Conservation (phyloP, 2,888 invertebrate species). For the Oligia latruncula region DNA sequence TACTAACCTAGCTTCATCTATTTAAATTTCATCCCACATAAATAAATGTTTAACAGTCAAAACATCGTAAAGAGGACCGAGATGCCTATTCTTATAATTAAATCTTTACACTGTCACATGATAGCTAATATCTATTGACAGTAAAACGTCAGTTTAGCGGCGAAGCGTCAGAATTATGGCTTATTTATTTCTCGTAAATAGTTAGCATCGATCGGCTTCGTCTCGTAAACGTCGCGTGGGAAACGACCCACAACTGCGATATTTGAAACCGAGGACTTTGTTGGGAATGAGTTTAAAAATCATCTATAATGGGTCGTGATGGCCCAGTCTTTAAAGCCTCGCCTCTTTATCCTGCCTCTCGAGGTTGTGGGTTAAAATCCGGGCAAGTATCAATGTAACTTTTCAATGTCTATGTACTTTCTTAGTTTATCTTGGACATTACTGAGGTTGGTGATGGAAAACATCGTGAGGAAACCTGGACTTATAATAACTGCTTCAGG, state of each 20-base stretch:
- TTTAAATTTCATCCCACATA: slow-evolving; percentile 22
- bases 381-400: too few species aligned
- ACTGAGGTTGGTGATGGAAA: too few species aligned
- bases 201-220: slow-evolving; percentile 62
- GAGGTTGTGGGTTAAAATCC: background rate
- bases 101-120: slow-evolving; percentile 61
- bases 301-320: background rate
- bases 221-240: slow-evolving; percentile 63
- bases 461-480: too few species aligned
- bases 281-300: slow-evolving; percentile 50
- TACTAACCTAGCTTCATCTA: background rate
- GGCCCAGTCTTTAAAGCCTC: background rate
- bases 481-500: too few species aligned
- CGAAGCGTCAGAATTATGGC: slow-evolving; percentile 62
- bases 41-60: slow-evolving; percentile 47
- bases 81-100: slow-evolving; percentile 60
- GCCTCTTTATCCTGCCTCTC: background rate
- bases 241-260: slow-evolving; percentile 37
- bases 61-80: slow-evolving; percentile 47
- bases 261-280: slow-evolving; percentile 37
- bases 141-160: slow-evolving; percentile 62
- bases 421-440: too few species aligned
- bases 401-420: background rate
- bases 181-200: slow-evolving; percentile 71
- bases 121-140: slow-evolving; percentile 63